Evolutionary conservation across 2,888 invertebrate genomes (phyloP), one percentile per base, ranked within the genome.

Genomic region (Drosophila sordidula): DNA sequence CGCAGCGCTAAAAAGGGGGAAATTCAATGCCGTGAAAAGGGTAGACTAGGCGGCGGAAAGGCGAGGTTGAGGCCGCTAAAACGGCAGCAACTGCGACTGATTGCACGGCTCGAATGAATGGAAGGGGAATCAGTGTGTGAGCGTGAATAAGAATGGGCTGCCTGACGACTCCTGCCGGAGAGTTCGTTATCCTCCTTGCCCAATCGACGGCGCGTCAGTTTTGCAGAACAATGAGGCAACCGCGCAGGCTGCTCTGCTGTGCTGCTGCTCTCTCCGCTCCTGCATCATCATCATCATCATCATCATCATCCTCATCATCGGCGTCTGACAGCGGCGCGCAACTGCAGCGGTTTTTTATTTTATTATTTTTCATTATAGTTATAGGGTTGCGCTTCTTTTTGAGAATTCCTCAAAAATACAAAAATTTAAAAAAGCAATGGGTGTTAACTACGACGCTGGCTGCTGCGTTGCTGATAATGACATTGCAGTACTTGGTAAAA

Each of bases 11-110:
- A 62, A 82, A 81, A 73, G 75, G 87, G 88, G 88, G 85, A 85
- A 84, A 87, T 62, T 81, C 79, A 81, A 87, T 84, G 89, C 89
- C 82, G 85, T 89, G 81, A 89, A 85, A 85, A 84, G 89, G 87
- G 87, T 85, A 87, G 76, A 76, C 55, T 44, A 41, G 80, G 62
- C 57, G 32, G 34, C 29, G n/a, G 14, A 42, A 47, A 49, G 47
- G 34, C 54, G 39, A 12, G 39, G 38, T 42, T 42, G 47, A 69
- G 22, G 61, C 42, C 46, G 54, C 51, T 18, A 42, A 29, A 26
- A 55, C 67, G 76, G 46, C 34, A 45, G 56, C 55, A 39, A 39
- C 50, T 45, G 51, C 64, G 58, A 61, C 62, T 63, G 82, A 68
- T 82, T 76, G 68, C 62, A 67, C 75, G 65, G 32, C 16, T 44